These are phyloP conservation scores for Augochlorella aurata DNA, from an alignment of 2,888 invertebrate genomes.

Conservation along the genomic window DNA sequence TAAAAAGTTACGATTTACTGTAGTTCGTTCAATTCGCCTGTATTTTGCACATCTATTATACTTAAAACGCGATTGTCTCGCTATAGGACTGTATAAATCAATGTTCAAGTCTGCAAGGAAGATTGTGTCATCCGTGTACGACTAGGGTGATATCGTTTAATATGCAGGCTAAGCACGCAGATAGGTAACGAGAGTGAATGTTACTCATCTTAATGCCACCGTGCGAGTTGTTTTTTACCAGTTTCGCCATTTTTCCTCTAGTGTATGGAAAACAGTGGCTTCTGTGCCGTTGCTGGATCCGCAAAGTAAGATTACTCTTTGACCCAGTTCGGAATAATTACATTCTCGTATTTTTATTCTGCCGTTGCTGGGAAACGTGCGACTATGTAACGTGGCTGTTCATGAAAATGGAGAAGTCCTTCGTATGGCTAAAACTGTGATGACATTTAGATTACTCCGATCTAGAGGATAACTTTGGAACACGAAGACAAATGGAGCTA, in stretches of 20 bases:
- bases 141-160: background rate
- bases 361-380: background rate
- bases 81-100: background rate
- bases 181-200: conserved; percentile 1
- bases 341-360: conserved; percentile 40
- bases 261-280: conserved; percentile 6
- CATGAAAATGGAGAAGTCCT: background rate
- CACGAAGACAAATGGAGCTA: background rate
- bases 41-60: background rate
- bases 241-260: background rate
- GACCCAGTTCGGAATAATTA: conserved; percentile 51
- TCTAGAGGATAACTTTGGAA: background rate
- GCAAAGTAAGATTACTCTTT: conserved; percentile 44
- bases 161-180: background rate
- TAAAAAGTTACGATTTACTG: background rate
- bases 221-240: background rate
- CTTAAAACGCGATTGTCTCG: background rate
- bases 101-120: background rate
- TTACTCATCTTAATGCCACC: conserved; percentile 18
- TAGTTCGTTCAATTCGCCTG: background rate
- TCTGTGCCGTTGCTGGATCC: conserved; percentile 14
- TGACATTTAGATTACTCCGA: background rate
- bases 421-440: background rate
- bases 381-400: background rate
- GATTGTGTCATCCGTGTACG: background rate